Base-by-base conservation (phyloP, 2,888 invertebrate species). In the Tuta absoluta region DNA sequence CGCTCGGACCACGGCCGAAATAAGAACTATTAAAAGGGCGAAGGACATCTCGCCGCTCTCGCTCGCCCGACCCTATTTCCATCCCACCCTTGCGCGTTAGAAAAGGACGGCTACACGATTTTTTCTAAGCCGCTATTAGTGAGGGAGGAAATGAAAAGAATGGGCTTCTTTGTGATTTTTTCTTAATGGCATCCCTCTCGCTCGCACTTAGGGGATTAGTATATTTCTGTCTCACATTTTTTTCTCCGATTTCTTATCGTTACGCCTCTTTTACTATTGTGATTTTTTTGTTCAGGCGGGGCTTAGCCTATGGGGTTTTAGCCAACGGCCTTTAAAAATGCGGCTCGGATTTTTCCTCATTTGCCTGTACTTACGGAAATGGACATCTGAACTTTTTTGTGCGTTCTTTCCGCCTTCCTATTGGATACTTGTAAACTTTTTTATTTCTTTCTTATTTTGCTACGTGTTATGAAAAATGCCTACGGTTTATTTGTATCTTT, bases 71-170 rank as follows among this genome's bases (percentile, higher is more conserved):
- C 84, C 86, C 83, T 80, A 74, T 75, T 75, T 75, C 78, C 77
- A 75, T 76, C 80, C 79, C 86, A 84, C 87, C 89, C 89, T 80
- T 77, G 67, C 75, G 79, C 74, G 91, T 69, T 73, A 85, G 89
- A 91, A 78, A 75, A 85, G 81, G 91, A 91, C 84, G 81, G 84
- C 80, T 83, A 85, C 82, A 78, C 75, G 82, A 85, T 91, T 90
- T 91, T 91, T 91, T 89, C 89, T 90, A 90, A 91, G 88, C 89
- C 82, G 82, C 84, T 85, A 86, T 87, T 86, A 87, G 86, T 82
- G 79, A 86, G 89, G 90, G 91, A 91, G 91, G 90, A 91, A 90
- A 86, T 91, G 89, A 83, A 91, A 91, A 89, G 89, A 91, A 91
- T 87, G 84, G 81, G 81, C 85, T 89, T 91, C 91, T 91, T 91